Conservation (phyloP, 2,888 invertebrate species). For the Phymatocera aterrima region DNA sequence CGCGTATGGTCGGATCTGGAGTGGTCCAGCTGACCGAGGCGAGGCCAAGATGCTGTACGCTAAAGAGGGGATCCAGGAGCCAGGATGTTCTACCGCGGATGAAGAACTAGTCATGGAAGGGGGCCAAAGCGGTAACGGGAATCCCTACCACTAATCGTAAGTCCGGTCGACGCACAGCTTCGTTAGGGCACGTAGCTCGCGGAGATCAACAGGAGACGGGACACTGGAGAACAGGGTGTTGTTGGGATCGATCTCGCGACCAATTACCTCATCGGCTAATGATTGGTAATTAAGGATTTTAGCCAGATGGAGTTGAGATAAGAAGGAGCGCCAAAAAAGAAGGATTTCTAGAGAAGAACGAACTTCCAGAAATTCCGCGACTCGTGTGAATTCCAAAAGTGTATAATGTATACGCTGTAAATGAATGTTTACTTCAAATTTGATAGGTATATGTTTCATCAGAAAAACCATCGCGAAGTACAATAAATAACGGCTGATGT, state of each 20-base stretch:
- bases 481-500: no score
- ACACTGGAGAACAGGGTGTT: background rate
- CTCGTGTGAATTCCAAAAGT: no score
- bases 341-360: no score
- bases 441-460: no score
- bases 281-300: background rate
- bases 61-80: conserved; percentile 42
- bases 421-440: no score
- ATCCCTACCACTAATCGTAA: conserved; percentile 34
- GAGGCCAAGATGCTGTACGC: conserved; percentile 31
- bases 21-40: conserved; percentile 45
- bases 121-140: conserved; percentile 36
- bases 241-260: background rate
- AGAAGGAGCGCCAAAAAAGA: background rate
- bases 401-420: no score
- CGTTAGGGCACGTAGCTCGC: background rate
- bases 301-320: background rate
- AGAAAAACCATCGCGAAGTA: no score
- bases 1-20: conserved; percentile 40
- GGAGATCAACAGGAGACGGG: no score
- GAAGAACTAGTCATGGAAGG: conserved; percentile 26
- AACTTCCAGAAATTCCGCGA: no score
- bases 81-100: background rate
- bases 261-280: background rate
- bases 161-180: conserved; percentile 19